A percentile compares a stretch with the other conserved stretches of the same genome.
Evolutionary conservation across 2,797 vertebrate genomes (phyloP).

Genomic region (Pogoniulus pusillus): DNA sequence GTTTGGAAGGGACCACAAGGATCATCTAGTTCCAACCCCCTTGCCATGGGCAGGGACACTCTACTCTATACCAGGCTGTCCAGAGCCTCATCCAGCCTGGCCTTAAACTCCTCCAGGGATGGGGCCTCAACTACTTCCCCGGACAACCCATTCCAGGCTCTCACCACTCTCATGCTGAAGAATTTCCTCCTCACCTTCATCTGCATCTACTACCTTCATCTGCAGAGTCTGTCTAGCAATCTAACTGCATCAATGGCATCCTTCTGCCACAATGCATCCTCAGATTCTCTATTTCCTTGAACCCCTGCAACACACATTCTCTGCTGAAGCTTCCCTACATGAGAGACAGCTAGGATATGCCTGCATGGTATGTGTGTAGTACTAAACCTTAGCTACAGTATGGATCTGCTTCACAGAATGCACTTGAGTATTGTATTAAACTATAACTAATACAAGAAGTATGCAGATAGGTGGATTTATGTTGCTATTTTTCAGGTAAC

Average conservation of each 20-base stretch:
- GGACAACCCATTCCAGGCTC: too few relatives aligned
- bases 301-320: not conserved
- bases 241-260: not conserved
- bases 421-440: conserved; percentile 28
- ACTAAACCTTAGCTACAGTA: not conserved
- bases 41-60: too few relatives aligned
- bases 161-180: too few relatives aligned
- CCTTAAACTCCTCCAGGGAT: too few relatives aligned
- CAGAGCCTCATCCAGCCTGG: too few relatives aligned
- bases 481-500: conserved; percentile 32
- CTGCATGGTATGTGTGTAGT: not conserved
- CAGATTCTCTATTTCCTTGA: not conserved
- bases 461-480: conserved; percentile 41
- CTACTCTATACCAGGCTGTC: too few relatives aligned
- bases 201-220: too few relatives aligned
- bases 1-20: too few relatives aligned
- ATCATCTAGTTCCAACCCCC: too few relatives aligned
- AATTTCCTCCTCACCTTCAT: too few relatives aligned
- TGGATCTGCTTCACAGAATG: conserved; percentile 6
- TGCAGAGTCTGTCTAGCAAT: not conserved
- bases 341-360: not conserved
- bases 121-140: too few relatives aligned
- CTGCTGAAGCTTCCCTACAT: not conserved
- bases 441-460: conserved; percentile 16
- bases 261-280: not conserved